phyloP scores from a whole-genome alignment of 2,113 vertebrate genomes.

The pig (Sus scrofa) region T2T-Sscrofa CM000824.6:106506501-106507000 shows the following conservation, averaged over 20 bases:
- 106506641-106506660: neutral
- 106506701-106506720: neutral
- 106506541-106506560: neutral
- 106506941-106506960: neutral
- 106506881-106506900: neutral
- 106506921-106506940: neutral
- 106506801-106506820: neutral
- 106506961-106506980: neutral
- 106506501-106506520: neutral
- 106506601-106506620: neutral
- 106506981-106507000: neutral
- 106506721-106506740: neutral
- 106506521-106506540: neutral
- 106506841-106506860: neutral
- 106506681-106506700: neutral
- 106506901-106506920: neutral
- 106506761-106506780: neutral
- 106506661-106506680: neutral
- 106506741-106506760: neutral
- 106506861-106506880: neutral
- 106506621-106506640: neutral
- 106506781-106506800: neutral
- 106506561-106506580: neutral
- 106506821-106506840: neutral
- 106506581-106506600: neutral